A percentile compares a stretch with the other conserved stretches of the same genome.
Evolutionary conservation across 2,113 vertebrate genomes (phyloP).

Genomic region (Cairina moschata): DNA sequence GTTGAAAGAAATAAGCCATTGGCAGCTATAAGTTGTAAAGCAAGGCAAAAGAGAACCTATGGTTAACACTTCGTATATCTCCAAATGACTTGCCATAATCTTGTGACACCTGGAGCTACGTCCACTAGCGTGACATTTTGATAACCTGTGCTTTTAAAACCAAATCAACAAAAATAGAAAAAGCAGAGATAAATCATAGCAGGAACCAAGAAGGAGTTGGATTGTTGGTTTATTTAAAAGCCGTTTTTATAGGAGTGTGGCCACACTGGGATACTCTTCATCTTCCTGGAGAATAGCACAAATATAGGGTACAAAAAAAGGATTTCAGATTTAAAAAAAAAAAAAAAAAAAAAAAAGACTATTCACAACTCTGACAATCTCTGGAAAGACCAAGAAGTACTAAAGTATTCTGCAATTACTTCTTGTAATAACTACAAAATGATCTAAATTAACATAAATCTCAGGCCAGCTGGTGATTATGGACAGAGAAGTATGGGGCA

Average conservation of each 20-base stretch:
- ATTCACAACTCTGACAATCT: neutral
- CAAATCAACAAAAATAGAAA: neutral
- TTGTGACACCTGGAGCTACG: neutral
- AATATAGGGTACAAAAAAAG: neutral
- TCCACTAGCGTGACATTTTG: neutral
- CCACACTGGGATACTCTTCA: neutral
- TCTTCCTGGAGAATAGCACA: neutral
- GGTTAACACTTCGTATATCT: neutral
- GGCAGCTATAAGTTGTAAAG: neutral
- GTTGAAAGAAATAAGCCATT: neutral
- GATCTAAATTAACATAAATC: neutral
- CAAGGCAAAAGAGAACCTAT: neutral
- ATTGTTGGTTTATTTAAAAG: too few species aligned
- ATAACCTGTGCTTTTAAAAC: neutral
- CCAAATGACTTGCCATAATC: neutral
- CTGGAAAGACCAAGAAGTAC: neutral
- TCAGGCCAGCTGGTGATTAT: neutral
- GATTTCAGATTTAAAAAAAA: neutral
- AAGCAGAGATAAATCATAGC: neutral
- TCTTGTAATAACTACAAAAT: neutral
- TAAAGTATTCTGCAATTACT: neutral
- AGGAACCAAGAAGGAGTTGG: neutral
- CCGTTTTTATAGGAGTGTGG: fast-evolving
- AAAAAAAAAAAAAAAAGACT: too few species aligned
- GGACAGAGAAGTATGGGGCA: neutral